Evolutionary conservation across 2,888 invertebrate genomes (phyloP).

Genomic region (Polydrusus tereticollis): DNA sequence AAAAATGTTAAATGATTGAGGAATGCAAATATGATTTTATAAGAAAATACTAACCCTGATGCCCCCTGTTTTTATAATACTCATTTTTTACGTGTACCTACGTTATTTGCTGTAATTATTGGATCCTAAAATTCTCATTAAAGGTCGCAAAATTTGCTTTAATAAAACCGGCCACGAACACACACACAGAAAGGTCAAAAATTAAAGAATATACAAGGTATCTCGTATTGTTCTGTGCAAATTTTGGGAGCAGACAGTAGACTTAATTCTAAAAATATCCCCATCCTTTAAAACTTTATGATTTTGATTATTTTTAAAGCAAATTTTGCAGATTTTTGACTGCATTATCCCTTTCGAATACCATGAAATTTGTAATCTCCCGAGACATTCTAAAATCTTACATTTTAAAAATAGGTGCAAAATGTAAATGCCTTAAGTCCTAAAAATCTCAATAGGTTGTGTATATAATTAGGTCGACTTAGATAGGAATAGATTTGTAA

Average conservation of each 20-base stretch:
- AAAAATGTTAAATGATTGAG: no score
- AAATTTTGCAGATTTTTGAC: background rate
- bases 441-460: slow-evolving; percentile 33
- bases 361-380: no score
- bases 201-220: no score
- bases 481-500: slow-evolving; percentile 29
- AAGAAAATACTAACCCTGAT: background rate
- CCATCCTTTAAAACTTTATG: no score
- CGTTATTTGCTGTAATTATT: background rate
- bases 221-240: no score
- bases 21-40: no score
- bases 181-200: no score
- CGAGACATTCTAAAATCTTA: slow-evolving; percentile 11
- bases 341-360: no score
- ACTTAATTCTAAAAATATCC: no score
- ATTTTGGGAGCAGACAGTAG: no score
- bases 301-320: background rate
- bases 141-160: background rate
- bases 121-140: no score
- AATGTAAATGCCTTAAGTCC: slow-evolving; percentile 25
- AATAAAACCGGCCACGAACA: background rate
- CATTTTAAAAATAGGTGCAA: background rate
- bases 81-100: background rate
- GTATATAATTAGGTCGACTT: slow-evolving; percentile 29
- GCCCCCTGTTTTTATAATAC: background rate